Base-by-base conservation (phyloP, 2,113 vertebrate genomes). In the Ictalurus furcatus region DNA sequence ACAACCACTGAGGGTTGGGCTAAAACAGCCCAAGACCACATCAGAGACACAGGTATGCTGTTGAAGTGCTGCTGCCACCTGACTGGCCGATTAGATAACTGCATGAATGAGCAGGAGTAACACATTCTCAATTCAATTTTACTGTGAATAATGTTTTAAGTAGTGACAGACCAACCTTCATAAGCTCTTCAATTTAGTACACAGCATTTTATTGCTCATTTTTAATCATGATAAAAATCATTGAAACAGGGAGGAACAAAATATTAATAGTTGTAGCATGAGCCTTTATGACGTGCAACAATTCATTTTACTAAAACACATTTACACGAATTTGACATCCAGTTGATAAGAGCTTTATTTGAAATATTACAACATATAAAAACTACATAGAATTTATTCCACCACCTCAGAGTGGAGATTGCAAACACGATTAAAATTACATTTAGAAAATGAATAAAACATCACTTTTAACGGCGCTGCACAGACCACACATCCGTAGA, bases 351-450 rank as follows among this genome's bases (percentile, higher is more conserved):
- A 96, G 95, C 96, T 99, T 99, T 98, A 99, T 98, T 99, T 97
- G 96, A 97, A 98, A 98, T 97, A 97, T 97, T 97, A 97, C 97
- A 97, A 97, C 96, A 98, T 98, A 98, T 97, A 91, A 99, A 99
- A 98, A 95, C 97, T 98, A 98, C 97, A 97, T 97, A 97, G 96
- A 97, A 96, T 96, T 95, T 94, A 94, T 94, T 91, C 96, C 95
- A 96, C 96, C 92, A 89, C 88, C 89, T 94, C 58, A 93, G 93
- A 94, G 95, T 95, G 94, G 96, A 93, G 94, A 94, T 94, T 95
- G 91, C 92, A 93, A 94, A 92, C 93, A 96, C 91, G 92, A 96
- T 92, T 97, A 97, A 97, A 98, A 97, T 95, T 92, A 94, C 93
- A 94, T 93, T 95, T 90, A 95, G 93, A 94, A 95, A 95, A 92